Evolutionary conservation across 1,140 invertebrate genomes (phyloP), one percentile per base, ranked within the genome.

Genomic region (Conus ventricosus): DNA sequence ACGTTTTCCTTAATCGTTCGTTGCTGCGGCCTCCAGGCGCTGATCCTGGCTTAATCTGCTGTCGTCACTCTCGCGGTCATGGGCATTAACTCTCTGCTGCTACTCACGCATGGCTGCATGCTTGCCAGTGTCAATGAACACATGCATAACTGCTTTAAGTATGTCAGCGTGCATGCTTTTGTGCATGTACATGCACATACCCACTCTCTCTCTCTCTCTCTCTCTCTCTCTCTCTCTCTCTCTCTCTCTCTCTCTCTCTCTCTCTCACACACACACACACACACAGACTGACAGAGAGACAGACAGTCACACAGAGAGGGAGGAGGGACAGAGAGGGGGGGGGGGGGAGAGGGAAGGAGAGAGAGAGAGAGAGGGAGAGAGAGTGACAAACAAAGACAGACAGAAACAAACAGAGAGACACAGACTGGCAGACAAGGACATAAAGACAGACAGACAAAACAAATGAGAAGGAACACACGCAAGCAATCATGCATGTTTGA

Each of bases 111-210:
- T 20, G 60, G 11, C 1, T 20, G 20, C 60, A 20, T 20, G 60
- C 39, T 15, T 11, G 60, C 71, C 2, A 0, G 23, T n/a, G 25
- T n/a, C 7, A 17, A 75, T n/a, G 23, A 15, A 75, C 71, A 75
- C 17, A 75, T 8, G 25, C 17, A 75, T n/a, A 75, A 39, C 3
- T 39, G 39, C 39, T 39, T 39, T 39, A 3, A 0, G 25, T n/a
- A 75, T 8, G 25, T n/a, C 20, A 23, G 23, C 71, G n/a, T 8
- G n/a, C 71, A 75, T 8, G n/a, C n/a, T n/a, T 17, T 17, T n/a
- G 71, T n/a, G n/a, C 71, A 75, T n/a, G 71, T 6, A 75, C 71
- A 75, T n/a, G 25, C 71, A 75, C 71, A 75, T n/a, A 75, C 71
- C 20, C 71, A 75, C 25, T 8, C 13, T 23, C 71, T 17, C 6